A percentile compares a stretch with the other conserved stretches of the same genome.
phyloP scores from a whole-genome alignment of 2,888 invertebrate species.

The Apantesis nais region DNA sequence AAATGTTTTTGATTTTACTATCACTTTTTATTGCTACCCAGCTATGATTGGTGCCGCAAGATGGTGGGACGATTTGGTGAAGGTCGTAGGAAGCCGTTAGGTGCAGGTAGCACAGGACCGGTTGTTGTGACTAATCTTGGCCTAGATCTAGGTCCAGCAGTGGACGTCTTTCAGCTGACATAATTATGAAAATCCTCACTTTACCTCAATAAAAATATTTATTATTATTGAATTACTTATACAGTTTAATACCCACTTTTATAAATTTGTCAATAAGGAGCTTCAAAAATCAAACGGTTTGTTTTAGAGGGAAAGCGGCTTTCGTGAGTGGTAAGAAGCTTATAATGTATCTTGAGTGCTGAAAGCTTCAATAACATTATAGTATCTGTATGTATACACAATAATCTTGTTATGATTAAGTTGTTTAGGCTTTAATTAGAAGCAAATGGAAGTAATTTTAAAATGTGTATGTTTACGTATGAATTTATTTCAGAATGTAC shows the following conservation, averaged over 20 bases:
- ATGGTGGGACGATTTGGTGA: too few relatives aligned
- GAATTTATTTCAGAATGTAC: neutral
- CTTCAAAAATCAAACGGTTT: conserved; percentile 15
- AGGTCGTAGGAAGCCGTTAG: too few relatives aligned
- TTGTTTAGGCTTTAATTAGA: neutral
- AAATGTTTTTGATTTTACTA: too few relatives aligned
- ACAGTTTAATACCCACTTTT: neutral
- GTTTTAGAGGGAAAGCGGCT: conserved; percentile 18
- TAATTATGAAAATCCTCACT: neutral
- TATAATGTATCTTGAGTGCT: conserved; percentile 10
- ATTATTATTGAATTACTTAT: neutral
- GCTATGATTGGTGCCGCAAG: too few relatives aligned
- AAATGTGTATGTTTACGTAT: neutral
- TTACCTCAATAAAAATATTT: neutral
- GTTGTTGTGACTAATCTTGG: too few relatives aligned
- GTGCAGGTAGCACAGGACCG: too few relatives aligned
- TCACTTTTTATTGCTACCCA: too few relatives aligned
- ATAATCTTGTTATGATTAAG: conserved; percentile 9
- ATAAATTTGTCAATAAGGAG: neutral
- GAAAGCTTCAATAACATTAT: neutral
- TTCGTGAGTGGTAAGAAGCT: conserved; percentile 17
- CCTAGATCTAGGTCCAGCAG: too few relatives aligned
- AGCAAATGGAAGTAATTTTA: neutral
- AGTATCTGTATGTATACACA: neutral
- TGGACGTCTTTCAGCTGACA: too few relatives aligned